Conservation (phyloP, 35 echinoderm and acorn worm species). For the Patiria miniata region DNA sequence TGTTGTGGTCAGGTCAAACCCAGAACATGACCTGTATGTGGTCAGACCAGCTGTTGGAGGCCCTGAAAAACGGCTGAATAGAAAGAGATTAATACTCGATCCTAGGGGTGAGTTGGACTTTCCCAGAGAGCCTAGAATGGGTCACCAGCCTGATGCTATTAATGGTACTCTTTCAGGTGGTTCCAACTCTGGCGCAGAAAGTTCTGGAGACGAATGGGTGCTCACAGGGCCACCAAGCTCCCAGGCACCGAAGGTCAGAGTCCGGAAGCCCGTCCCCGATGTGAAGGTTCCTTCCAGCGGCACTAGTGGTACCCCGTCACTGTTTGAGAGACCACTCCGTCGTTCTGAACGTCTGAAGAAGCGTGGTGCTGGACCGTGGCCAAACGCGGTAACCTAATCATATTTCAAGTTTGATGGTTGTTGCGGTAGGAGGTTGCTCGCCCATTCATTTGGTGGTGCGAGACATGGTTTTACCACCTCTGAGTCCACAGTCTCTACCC, state of each 20-base stretch:
- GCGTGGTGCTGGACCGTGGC: neutral
- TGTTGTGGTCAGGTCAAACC: neutral
- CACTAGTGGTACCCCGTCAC: neutral
- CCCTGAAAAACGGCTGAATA: neutral
- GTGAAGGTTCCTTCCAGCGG: neutral
- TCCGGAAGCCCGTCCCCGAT: neutral
- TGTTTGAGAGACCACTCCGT: neutral
- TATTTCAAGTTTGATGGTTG: neutral
- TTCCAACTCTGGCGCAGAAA: neutral
- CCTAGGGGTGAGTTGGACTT: neutral
- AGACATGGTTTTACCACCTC: slow-evolving; percentile 1
- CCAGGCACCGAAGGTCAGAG: neutral
- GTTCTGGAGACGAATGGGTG: neutral
- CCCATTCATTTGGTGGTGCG: neutral
- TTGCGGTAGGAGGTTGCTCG: neutral
- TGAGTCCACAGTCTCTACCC: neutral
- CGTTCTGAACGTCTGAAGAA: slow-evolving; percentile 1
- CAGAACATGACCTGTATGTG: neutral
- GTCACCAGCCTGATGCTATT: neutral
- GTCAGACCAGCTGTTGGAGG: neutral
- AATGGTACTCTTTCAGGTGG: neutral
- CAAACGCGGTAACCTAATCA: neutral
- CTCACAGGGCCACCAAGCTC: neutral
- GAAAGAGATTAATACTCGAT: neutral
- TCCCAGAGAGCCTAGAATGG: neutral